Evolutionary conservation across 2,888 invertebrate species (phyloP), one percentile per base, ranked within the genome.

Genomic region (Capitulum mitella): DNA sequence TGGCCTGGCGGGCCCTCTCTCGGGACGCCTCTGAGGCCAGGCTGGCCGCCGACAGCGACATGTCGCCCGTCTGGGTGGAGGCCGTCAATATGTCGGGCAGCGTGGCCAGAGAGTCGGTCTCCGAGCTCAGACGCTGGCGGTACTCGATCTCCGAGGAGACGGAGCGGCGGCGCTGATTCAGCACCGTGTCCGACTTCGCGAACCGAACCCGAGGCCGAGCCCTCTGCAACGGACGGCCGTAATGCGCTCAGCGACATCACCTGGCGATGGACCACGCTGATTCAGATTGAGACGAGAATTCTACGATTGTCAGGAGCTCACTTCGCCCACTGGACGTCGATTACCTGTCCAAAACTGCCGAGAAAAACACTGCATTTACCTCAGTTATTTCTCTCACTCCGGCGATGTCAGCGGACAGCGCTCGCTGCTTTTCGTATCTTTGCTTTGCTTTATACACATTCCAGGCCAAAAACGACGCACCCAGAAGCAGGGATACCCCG

Each of bases 21-120:
- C 14, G 32, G 40, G 54, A 48, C n/a, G 29, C 26, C n/a, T 51
- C 51, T 29, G 78, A 58, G 12, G 29, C n/a, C 29, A 74, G n/a
- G 3, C 37, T 58, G 22, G 40, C 74, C 19, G 75, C 75, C 10
- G 78, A 54, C 43, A 34, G 58, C 8, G 51, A 29, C 54, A 75
- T 40, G 40, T 46, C 34, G 43, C 29, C 76, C 51, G 76, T 46
- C 48, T 84, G 81, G 83, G n/a, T n/a, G 43, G 43, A 2, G 32
- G 64, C 29, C 43, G 22, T 48, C 79, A 54, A 81, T 88, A 87
- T 84, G 89, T 89, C 64, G 88, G 86, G 3, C 88, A 87, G 58
- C 90, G 85, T 14, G 89, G 89, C 79, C 88, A 87, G 34, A 90
- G 84, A 77, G 88, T 85, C n/a, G 89, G 87, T 51, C 90, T 84